A percentile compares a stretch with the other conserved stretches of the same genome.
These are phyloP conservation scores for Pseudomugil gertrudae DNA, from an alignment of 2,797 vertebrate species.

Conservation along the genomic window DNA sequence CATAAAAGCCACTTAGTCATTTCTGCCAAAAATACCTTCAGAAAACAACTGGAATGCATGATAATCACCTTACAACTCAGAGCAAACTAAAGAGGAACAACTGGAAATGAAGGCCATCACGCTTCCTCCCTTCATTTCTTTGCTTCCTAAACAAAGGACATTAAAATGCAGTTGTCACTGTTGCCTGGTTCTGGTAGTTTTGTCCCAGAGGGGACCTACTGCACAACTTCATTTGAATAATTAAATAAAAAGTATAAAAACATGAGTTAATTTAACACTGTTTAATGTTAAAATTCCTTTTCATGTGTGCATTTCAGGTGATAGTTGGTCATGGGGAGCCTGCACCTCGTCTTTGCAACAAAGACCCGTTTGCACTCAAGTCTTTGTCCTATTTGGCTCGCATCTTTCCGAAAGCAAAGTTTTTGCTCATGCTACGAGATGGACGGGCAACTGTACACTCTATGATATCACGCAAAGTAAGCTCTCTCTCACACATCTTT, in stretches of 20 bases:
- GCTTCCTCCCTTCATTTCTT: neutral
- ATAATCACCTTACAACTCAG: neutral
- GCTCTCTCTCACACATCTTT: neutral
- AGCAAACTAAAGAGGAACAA: neutral
- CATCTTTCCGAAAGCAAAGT: conserved; percentile 93
- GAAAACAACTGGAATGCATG: neutral
- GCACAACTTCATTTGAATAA: neutral
- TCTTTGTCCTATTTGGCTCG: conserved; percentile 90
- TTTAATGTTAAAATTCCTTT: neutral
- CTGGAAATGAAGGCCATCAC: neutral
- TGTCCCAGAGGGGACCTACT: neutral
- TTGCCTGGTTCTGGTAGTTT: neutral
- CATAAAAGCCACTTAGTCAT: no score
- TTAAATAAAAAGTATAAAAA: neutral
- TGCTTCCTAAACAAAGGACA: neutral
- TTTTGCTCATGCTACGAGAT: conserved; percentile 92
- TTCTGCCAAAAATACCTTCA: neutral
- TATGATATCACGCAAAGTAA: conserved; percentile 93
- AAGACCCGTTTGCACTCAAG: conserved; percentile 94
- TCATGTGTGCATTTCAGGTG: conserved; percentile 54
- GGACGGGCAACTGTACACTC: conserved; percentile 92
- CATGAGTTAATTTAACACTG: neutral
- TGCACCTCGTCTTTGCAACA: conserved; percentile 91
- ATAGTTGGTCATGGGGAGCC: conserved; percentile 89
- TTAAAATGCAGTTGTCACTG: neutral